Percentiles rank a stretch among this genome's conserved stretches.
These are phyloP conservation scores for Ochropacha duplaris DNA, from an alignment of 2,888 invertebrate species.

Conservation along the genomic window DNA sequence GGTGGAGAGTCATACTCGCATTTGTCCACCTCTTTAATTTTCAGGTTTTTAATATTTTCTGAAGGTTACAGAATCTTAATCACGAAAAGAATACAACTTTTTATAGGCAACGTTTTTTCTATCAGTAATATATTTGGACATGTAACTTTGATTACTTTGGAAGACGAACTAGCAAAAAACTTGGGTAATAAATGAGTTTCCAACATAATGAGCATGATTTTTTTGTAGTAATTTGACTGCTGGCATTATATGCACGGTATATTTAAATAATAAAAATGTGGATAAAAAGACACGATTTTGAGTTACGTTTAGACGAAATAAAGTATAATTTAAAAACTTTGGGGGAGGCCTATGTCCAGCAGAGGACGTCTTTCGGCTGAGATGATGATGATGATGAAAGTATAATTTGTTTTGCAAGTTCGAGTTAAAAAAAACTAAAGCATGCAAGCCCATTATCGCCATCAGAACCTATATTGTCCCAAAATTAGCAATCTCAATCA, in stretches of 20 bases:
- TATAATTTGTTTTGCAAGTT: no score
- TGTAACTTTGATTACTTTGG: neutral
- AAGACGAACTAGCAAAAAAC: neutral
- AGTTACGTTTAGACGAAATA: neutral
- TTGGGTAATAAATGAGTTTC: neutral
- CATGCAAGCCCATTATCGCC: neutral
- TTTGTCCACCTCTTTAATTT: no score
- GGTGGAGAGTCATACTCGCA: no score
- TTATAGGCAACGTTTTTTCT: neutral
- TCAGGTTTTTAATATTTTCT: neutral
- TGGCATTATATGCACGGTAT: neutral
- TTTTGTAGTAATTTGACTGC: neutral
- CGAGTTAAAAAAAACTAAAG: neutral
- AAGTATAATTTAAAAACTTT: no score
- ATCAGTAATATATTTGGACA: neutral
- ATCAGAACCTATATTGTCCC: neutral
- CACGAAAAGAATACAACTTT: neutral
- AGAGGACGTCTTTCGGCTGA: no score
- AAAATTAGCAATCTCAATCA: constrained; percentile 2
- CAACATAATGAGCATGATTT: neutral
- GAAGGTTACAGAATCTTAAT: neutral
- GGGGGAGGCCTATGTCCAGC: no score
- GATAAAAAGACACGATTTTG: neutral
- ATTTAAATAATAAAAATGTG: neutral
- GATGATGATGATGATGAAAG: no score